Conservation (phyloP, 2,797 vertebrate species). For the Ficedula albicollis region DNA sequence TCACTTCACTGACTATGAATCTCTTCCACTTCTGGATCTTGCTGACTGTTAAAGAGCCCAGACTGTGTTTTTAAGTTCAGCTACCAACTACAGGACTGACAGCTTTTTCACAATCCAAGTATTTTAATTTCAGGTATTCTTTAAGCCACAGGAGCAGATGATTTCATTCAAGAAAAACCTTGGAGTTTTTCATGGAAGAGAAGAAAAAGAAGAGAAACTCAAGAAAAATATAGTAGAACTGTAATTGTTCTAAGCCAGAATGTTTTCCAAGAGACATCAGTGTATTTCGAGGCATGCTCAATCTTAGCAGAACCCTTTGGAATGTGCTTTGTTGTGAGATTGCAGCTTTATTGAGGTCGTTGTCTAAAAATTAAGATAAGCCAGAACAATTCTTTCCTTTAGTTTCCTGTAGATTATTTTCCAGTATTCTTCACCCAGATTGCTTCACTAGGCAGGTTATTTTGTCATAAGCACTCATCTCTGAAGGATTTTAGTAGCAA, state of each 20-base stretch:
- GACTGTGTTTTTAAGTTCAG: background rate
- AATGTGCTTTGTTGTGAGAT: conserved; percentile 17
- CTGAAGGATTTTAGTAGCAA: background rate
- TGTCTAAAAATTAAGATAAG: conserved; percentile 5
- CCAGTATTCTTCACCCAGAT: background rate
- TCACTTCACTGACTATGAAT: background rate
- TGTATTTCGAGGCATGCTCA: background rate
- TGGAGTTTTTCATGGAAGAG: background rate
- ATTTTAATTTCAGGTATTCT: background rate
- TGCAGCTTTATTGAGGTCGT: conserved; percentile 4
- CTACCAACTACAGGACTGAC: background rate
- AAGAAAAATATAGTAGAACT: background rate
- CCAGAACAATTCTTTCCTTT: background rate
- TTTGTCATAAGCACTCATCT: background rate
- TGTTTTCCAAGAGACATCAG: conserved; percentile 9
- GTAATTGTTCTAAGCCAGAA: conserved; percentile 33
- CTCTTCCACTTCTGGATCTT: background rate
- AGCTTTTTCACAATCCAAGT: background rate
- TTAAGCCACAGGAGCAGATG: background rate
- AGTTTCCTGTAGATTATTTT: background rate
- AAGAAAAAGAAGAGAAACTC: background rate
- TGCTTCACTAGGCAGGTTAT: background rate
- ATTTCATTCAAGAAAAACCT: conserved; percentile 6
- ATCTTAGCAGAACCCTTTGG: conserved; percentile 45
- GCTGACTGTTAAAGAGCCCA: background rate